Conservation (phyloP, 1,140 invertebrate species). For the Macrocentrus cingulum region DNA sequence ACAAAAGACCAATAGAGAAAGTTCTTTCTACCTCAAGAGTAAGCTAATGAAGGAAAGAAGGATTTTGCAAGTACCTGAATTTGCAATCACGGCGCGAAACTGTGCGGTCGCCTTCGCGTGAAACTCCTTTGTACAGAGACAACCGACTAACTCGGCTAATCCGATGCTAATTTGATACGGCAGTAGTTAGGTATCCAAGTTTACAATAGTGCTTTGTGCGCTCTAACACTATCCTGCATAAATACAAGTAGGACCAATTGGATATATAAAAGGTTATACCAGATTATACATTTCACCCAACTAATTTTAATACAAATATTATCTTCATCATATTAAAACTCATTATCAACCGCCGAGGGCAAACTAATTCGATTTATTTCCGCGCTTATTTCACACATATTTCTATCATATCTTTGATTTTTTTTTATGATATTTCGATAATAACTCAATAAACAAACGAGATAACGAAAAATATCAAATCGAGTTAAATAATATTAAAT, state of each 20-base stretch:
- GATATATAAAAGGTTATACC: background rate
- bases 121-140: slow-evolving; percentile 32
- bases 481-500: no score
- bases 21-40: background rate
- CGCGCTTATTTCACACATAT: no score
- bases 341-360: no score
- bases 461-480: no score
- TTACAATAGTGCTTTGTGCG: slow-evolving; percentile 25
- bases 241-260: background rate
- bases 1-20: no score
- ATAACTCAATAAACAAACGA: no score
- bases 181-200: slow-evolving; percentile 25
- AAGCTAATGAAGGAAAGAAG: background rate
- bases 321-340: no score
- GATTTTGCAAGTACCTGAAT: slow-evolving; percentile 11
- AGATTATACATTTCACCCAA: no score
- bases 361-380: no score
- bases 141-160: slow-evolving; percentile 44
- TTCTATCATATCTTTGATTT: no score
- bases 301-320: no score
- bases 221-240: background rate
- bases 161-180: slow-evolving; percentile 46
- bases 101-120: slow-evolving; percentile 32
- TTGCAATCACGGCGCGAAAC: slow-evolving; percentile 23
- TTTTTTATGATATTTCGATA: no score